Evolutionary conservation across 1,140 invertebrate genomes (phyloP), one percentile per base, ranked within the genome.

Genomic region (Laupala kohalensis): DNA sequence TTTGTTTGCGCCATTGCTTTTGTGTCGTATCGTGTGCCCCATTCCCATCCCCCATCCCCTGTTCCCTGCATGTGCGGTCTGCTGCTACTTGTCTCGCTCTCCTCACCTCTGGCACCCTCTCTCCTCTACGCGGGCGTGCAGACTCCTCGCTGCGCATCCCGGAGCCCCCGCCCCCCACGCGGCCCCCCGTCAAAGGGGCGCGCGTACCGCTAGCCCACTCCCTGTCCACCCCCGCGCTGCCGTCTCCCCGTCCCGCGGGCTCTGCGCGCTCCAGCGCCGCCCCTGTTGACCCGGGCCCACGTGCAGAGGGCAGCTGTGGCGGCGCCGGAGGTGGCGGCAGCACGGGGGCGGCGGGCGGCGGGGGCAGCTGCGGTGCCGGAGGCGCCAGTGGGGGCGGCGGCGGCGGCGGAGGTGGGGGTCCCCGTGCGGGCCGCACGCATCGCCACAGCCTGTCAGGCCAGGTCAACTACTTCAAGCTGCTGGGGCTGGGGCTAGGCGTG

Each of bases 381-480:
- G 86, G 84, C 84, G 85, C 84, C 84, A 84, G 27, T n/a, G 26
- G 28, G 13, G 4, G 62, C 63, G 53, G 25, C 25, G 15, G 70
- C 62, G 25, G 70, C 15, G n/a, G 25, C 63, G 70, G 30, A 37
- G 27, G 67, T 29, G 67, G 85, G 80, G 25, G 70, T 12, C 9
- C 12, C 27, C 29, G 30, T 37, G 27, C 26, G 23, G 67, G 85
- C 80, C 87, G 89, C 81, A 91, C 90, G 83, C 92, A 94, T 85
- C 89, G 92, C 82, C 92, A 94, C 90, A 93, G 92, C 87, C 92
- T 94, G 86, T 91, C 91, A 82, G 91, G 91, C 84, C 92, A 94
- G 87, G 91, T 93, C 88, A 92, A 88, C 86, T 92, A 92, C 86
- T 92, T 92, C 86, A 90, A 93, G 86, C 89, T 91, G 86, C 84